Conservation (phyloP, 2,888 invertebrate species). For the Timema cristinae region DNA sequence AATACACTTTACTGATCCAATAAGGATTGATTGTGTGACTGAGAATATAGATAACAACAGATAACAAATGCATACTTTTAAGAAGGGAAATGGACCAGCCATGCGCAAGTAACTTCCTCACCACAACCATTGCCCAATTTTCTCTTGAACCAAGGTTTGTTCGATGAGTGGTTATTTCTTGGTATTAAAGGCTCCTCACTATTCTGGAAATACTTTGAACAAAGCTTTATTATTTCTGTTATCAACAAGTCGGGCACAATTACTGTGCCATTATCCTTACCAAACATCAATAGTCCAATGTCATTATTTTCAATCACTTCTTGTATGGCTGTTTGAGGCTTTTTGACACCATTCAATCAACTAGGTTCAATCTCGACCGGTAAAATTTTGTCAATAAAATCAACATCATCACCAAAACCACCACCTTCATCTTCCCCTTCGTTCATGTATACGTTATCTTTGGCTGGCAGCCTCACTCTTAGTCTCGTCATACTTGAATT, state of each 20-base stretch:
- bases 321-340: neutral
- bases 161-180: slow-evolving; percentile 4
- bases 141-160: neutral
- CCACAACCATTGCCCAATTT: neutral
- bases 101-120: neutral
- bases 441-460: neutral
- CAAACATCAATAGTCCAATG: neutral
- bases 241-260: neutral
- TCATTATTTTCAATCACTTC: neutral
- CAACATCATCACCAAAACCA: neutral
- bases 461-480: neutral
- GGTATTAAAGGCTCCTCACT: neutral
- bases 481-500: neutral
- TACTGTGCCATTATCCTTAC: neutral
- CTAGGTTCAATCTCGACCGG: too few relatives aligned
- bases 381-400: neutral
- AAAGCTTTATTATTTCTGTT: too few relatives aligned
- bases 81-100: neutral
- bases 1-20: neutral
- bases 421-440: neutral
- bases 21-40: neutral
- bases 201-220: neutral
- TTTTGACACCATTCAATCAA: neutral
- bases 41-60: neutral
- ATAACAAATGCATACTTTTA: neutral